Conservation (phyloP, 2,888 invertebrate species). For the Bedellia somnulentella region DNA sequence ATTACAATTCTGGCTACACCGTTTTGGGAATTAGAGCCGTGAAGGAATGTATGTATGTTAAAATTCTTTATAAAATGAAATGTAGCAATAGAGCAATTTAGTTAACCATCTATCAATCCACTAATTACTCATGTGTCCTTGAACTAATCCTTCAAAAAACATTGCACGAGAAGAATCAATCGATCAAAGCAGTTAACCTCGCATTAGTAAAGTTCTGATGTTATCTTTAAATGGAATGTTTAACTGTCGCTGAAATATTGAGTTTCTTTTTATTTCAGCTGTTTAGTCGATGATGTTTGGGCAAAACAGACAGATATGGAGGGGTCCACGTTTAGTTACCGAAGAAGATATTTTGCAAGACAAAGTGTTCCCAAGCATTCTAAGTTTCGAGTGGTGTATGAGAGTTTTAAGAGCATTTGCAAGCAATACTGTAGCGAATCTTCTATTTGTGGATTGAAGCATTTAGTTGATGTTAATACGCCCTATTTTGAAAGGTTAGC, state of each 20-base stretch:
- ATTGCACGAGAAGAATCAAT: constrained; percentile 26
- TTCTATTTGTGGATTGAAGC: constrained; percentile 47
- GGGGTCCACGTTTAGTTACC: no score
- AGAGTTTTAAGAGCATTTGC: constrained; percentile 29
- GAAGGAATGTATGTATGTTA: no score
- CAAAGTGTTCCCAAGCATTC: constrained; percentile 6
- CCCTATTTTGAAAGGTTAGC: constrained; percentile 38
- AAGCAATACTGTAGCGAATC: constrained; percentile 47
- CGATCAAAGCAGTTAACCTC: constrained; percentile 41
- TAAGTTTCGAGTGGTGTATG: constrained; percentile 17
- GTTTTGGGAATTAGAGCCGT: no score
- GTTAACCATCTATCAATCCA: no score
- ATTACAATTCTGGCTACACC: no score
- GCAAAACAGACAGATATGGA: background rate
- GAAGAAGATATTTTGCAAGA: background rate
- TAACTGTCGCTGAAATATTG: background rate
- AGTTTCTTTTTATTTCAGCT: background rate
- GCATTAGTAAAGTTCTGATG: constrained; percentile 25
- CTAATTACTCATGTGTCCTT: background rate
- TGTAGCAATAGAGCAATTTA: no score
- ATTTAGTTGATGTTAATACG: constrained; percentile 35
- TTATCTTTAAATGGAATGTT: constrained; percentile 37
- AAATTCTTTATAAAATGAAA: no score
- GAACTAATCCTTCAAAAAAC: background rate
- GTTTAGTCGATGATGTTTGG: background rate